phyloP scores from a whole-genome alignment of 2,113 vertebrate species.

The Heteronetta atricapilla region DNA sequence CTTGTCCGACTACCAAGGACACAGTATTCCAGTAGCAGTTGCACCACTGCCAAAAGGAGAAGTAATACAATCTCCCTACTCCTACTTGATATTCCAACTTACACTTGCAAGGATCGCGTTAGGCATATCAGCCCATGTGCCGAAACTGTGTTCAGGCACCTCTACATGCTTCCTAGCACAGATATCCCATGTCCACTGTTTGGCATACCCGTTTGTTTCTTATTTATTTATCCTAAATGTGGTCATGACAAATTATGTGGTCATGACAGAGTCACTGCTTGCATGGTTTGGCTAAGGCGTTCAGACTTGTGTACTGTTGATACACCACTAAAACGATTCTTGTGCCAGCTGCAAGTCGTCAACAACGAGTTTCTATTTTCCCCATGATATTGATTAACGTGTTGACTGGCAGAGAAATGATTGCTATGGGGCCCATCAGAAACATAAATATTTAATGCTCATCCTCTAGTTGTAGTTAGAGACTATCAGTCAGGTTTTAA shows the following conservation, averaged over 20 bases:
- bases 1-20: constrained; percentile 38
- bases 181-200: not conserved
- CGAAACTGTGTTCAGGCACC: not conserved
- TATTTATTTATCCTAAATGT: not conserved
- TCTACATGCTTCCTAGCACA: not conserved
- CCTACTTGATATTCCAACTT: constrained; percentile 38
- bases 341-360: not conserved
- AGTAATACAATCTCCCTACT: constrained; percentile 37
- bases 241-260: not conserved
- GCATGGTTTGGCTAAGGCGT: not conserved
- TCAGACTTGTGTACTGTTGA: not conserved
- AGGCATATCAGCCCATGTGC: not conserved
- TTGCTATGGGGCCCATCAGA: not conserved
- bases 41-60: not conserved
- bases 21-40: constrained; percentile 34
- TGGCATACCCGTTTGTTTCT: not conserved
- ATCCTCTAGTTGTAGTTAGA: not conserved
- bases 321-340: not conserved
- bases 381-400: not conserved
- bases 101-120: accelerated
- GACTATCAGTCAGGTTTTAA: not conserved
- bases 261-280: not conserved
- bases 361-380: not conserved
- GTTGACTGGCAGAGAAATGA: not conserved
- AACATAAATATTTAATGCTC: not conserved